Percentiles rank a stretch among this genome's conserved stretches.
Evolutionary conservation across 1,140 invertebrate species (phyloP).

Genomic region (Drosophila grimshawi): DNA sequence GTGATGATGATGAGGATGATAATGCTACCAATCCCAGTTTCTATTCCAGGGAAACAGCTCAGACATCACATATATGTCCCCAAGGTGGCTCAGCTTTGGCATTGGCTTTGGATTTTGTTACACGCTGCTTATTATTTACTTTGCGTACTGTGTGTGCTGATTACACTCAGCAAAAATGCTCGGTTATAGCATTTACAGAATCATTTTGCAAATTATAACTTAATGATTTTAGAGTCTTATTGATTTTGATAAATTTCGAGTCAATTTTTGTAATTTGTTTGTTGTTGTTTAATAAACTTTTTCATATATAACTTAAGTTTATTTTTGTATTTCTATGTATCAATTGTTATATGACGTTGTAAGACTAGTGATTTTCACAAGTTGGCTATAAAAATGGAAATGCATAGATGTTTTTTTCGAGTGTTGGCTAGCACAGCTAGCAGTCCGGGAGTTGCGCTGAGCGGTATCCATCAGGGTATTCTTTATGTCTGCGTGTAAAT

Average conservation of each 20-base stretch:
- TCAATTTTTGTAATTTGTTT: no score
- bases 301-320: no score
- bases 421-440: neutral
- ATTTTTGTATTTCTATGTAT: no score
- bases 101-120: conserved; percentile 16
- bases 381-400: no score
- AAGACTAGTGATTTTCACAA: no score
- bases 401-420: no score
- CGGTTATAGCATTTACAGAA: no score
- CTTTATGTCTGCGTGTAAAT: conserved; percentile 61
- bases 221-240: no score
- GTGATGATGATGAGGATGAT: conserved; percentile 12
- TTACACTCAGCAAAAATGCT: neutral
- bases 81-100: conserved; percentile 23
- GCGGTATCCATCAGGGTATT: conserved; percentile 34
- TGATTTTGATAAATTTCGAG: no score
- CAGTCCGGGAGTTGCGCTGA: neutral
- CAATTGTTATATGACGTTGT: no score
- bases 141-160: conserved; percentile 2
- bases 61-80: conserved; percentile 42
- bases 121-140: conserved; percentile 45
- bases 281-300: no score
- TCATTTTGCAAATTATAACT: no score
- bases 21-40: conserved; percentile 1
- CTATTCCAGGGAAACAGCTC: conserved; percentile 18